Base-by-base conservation (phyloP, 1,140 invertebrate species). In the Leptoteleia sp. region DNA sequence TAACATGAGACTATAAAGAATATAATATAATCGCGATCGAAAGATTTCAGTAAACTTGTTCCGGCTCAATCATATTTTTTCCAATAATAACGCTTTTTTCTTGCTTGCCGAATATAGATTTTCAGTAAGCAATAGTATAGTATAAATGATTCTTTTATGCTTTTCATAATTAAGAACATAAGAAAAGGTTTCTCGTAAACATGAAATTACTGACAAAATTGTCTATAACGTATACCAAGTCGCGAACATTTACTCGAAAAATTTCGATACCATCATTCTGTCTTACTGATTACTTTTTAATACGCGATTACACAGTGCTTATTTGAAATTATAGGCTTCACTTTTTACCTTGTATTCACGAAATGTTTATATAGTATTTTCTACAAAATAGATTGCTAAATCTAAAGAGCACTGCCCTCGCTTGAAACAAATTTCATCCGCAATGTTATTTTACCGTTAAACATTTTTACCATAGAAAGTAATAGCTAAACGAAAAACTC, bases 1-100 rank as follows among this genome's bases (percentile, higher is more conserved):
- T 86, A 87, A 87, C 86, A 83, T 84, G 81, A 81, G 80, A 81
- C 80, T 86, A 85, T 87, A 87, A 85, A 85, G 85, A 87, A 86
- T 85, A 86, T 83, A 85, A 83, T 87, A 80, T 83, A 81, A 81
- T 75, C 61, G 54, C 73, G 61, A 71, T 70, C 77, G 31, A 71
- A 72, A 78, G 37, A 79, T 50, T 76, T 73, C 70, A 43, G 22
- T 54, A 86, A 84, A 55, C 81, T 81, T 79, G 71, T 65, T 68
- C 65, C 59, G 82, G 81, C 71, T 85, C 70, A 68, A 68, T 12
- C 12, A 31, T n/a, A 17, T 9, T 37, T 13, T 38, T 13, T 37
- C 4, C 6, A 15, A 25, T 1, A 54, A 37, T 8, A 35, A 33
- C 6, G n/a, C 37, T 15, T 38, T 54, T 45, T 38, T 22, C 9